These are phyloP conservation scores for Hydrolagus colliei DNA, from an alignment of 2,797 vertebrate genomes.

Conservation along the genomic window DNA sequence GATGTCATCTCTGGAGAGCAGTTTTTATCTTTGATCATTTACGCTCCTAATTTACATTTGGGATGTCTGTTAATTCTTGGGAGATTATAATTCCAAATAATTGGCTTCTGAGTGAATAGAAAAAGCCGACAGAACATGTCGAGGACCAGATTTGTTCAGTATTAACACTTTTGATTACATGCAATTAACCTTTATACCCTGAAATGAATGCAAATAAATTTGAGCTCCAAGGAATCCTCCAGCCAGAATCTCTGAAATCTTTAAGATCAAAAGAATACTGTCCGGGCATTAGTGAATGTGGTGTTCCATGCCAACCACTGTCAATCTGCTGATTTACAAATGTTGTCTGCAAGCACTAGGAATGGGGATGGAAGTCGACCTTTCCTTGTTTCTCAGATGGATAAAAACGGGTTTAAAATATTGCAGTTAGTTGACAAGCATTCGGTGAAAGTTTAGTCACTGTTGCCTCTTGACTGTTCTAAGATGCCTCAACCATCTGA, in stretches of 20 bases:
- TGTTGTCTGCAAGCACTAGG: background rate
- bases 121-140: background rate
- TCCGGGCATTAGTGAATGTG: background rate
- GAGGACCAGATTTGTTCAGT: slow-evolving; percentile 3
- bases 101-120: slow-evolving; percentile 23
- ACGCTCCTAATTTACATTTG: slow-evolving; percentile 22
- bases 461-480: no score
- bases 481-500: no score
- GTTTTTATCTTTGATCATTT: background rate
- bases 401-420: no score
- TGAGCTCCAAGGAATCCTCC: slow-evolving; percentile 7
- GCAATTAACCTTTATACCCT: slow-evolving; percentile 30
- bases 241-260: background rate
- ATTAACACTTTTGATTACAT: slow-evolving; percentile 18
- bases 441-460: no score
- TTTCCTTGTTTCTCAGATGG: background rate
- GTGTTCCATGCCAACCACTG: background rate
- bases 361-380: background rate
- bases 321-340: slow-evolving; percentile 12
- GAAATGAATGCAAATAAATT: slow-evolving; percentile 29
- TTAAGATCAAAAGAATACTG: slow-evolving; percentile 18
- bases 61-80: background rate
- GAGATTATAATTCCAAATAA: slow-evolving; percentile 21
- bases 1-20: background rate
- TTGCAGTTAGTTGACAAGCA: no score